Conservation (phyloP, 2,113 vertebrate genomes). For the Albula glossodonta region DNA sequence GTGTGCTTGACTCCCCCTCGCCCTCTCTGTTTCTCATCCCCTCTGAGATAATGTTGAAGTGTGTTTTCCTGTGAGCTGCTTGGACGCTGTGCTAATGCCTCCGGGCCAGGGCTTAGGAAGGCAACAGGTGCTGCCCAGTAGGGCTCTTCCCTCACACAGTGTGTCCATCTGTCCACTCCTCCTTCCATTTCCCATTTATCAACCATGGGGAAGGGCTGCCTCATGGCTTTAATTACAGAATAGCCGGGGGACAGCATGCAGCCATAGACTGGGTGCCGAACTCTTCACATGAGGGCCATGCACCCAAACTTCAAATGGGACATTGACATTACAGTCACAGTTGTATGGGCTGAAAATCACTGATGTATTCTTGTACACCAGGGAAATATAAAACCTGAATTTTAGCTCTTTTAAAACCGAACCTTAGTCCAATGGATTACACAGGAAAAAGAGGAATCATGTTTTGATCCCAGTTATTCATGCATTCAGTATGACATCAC, state of each 20-base stretch:
- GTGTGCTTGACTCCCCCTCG: neutral
- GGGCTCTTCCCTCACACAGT: conserved; percentile 16
- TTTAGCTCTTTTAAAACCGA: too few species aligned
- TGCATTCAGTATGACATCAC: neutral
- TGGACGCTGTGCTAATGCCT: conserved; percentile 4
- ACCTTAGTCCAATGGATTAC: too few species aligned
- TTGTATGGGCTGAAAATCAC: too few species aligned
- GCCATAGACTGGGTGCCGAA: neutral
- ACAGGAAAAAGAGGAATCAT: too few species aligned
- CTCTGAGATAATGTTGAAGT: neutral
- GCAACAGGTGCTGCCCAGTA: conserved; percentile 34
- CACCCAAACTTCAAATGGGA: neutral
- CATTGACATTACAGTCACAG: neutral
- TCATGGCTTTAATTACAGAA: neutral
- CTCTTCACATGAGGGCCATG: neutral
- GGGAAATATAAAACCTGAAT: too few species aligned
- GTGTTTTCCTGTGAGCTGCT: neutral
- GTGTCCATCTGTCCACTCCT: conserved; percentile 36
- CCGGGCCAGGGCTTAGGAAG: conserved; percentile 21
- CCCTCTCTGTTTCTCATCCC: neutral
- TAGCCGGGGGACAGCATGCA: neutral
- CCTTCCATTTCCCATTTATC: conserved; percentile 20
- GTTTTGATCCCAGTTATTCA: neutral
- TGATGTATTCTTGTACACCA: too few species aligned
- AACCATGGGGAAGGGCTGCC: neutral